phyloP scores from a whole-genome alignment of 2,888 invertebrate genomes.

The Acanthosepion lycidas region DNA sequence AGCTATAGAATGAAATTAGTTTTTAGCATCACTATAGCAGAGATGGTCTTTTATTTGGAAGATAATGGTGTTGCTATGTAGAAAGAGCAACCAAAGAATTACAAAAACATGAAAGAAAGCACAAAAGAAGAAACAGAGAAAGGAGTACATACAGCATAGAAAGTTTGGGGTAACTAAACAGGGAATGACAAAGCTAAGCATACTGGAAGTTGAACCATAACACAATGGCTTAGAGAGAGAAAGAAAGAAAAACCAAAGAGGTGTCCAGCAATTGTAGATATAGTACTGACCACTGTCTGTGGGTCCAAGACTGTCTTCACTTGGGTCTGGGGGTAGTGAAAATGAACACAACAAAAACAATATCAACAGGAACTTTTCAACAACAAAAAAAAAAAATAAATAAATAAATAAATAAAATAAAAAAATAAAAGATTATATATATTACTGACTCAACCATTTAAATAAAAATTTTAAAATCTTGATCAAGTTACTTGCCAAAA shows the following conservation, averaged over 20 bases:
- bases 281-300: slow-evolving; percentile 57
- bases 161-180: background rate
- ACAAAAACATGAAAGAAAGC: background rate
- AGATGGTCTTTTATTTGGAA: no score
- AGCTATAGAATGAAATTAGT: no score
- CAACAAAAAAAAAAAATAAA: no score
- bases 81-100: background rate
- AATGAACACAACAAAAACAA: slow-evolving; percentile 39
- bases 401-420: no score
- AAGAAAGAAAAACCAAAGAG: background rate
- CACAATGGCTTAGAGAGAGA: background rate
- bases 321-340: slow-evolving; percentile 51
- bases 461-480: no score
- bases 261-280: slow-evolving; percentile 36
- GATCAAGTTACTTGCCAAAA: no score
- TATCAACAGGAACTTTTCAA: background rate
- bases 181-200: background rate
- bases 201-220: background rate
- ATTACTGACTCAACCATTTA: background rate
- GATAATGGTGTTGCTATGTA: no score
- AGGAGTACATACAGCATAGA: no score
- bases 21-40: no score
- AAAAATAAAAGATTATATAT: no score
- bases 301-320: slow-evolving; percentile 55
- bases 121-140: background rate